These are phyloP conservation scores for Corythornis madagascariensis DNA, from an alignment of 2,113 vertebrate species.

Conservation along the genomic window DNA sequence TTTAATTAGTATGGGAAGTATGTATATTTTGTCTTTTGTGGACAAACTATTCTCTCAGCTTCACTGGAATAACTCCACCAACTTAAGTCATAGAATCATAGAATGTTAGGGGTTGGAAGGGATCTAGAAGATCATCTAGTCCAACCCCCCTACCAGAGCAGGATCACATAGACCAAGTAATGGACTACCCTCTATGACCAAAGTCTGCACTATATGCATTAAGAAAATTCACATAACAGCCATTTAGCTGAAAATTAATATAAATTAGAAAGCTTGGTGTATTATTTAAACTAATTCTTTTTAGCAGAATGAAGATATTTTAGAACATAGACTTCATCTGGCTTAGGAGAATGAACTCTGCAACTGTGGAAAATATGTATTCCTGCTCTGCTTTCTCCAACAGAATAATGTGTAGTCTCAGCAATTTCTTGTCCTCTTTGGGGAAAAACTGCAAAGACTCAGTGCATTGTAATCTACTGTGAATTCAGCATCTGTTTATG, in stretches of 20 bases:
- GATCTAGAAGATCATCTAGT: too few relatives aligned
- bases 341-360: not conserved
- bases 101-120: too few relatives aligned
- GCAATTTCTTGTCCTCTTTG: slow-evolving; percentile 11
- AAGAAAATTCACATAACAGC: not conserved
- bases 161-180: not conserved
- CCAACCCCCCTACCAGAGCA: too few relatives aligned
- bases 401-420: not conserved
- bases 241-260: not conserved
- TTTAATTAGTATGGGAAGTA: not conserved
- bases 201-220: not conserved
- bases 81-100: not conserved
- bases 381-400: not conserved
- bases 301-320: not conserved
- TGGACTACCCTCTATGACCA: not conserved
- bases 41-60: not conserved
- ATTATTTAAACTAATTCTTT: not conserved
- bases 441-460: not conserved
- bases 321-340: not conserved
- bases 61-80: not conserved
- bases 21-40: not conserved
- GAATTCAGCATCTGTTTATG: slow-evolving; percentile 43
- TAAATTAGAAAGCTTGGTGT: not conserved
- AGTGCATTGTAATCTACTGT: not conserved
- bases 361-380: not conserved